A percentile compares a stretch with the other conserved stretches of the same genome.
These are phyloP conservation scores for Pomphorhynchus laevis DNA, from an alignment of 1,140 invertebrate genomes.

Conservation along the genomic window DNA sequence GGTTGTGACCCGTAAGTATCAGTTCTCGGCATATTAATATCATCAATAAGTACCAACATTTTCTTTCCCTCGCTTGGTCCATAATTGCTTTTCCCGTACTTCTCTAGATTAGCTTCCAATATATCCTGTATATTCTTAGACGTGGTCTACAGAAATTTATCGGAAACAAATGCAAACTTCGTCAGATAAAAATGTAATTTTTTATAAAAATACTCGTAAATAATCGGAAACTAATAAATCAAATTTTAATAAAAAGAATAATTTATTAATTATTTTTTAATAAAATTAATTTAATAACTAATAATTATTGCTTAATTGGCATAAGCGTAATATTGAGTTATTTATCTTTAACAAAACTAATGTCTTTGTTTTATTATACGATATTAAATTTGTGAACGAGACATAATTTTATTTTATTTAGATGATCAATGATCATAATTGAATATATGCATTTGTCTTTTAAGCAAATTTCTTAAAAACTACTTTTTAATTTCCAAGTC, in stretches of 20 bases:
- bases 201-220: not conserved
- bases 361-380: too few relatives aligned
- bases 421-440: too few relatives aligned
- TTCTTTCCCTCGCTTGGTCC: conserved; percentile 35
- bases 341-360: too few relatives aligned
- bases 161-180: too few relatives aligned
- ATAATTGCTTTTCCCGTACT: conserved; percentile 40
- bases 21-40: conserved; percentile 54
- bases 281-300: conserved; percentile 6
- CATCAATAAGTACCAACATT: conserved; percentile 45
- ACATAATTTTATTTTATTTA: too few relatives aligned
- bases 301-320: too few relatives aligned
- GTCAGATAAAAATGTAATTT: conserved; percentile 7
- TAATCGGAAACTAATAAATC: not conserved
- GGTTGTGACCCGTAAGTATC: conserved; percentile 47
- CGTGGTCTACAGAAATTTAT: conserved; percentile 27
- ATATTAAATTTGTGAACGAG: too few relatives aligned
- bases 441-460: too few relatives aligned
- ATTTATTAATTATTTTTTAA: not conserved
- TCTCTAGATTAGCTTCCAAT: conserved; percentile 40
- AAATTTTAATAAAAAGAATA: not conserved
- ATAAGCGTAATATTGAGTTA: too few relatives aligned
- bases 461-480: too few relatives aligned
- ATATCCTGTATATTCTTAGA: conserved; percentile 31
- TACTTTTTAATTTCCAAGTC: too few relatives aligned